phyloP scores from a whole-genome alignment of 2,888 invertebrate species.

The Pyralis farinalis region DNA sequence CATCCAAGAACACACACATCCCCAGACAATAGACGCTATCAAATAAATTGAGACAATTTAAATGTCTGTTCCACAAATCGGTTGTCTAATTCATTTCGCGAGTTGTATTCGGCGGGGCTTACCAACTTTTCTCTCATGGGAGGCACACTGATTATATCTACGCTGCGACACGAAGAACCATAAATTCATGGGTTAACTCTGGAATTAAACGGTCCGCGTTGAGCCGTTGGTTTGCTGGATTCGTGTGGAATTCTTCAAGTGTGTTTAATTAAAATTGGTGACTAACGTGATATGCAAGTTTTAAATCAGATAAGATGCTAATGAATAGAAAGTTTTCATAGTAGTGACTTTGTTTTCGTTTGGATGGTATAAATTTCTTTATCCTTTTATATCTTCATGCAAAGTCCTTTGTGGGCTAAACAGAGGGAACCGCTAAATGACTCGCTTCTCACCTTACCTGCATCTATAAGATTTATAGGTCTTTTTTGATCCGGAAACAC shows the following conservation, averaged over 20 bases:
- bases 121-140: slow-evolving; percentile 34
- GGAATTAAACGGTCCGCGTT: neutral
- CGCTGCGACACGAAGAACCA: neutral
- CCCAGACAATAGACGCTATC: slow-evolving; percentile 20
- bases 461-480: too few species aligned
- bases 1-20: neutral
- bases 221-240: neutral
- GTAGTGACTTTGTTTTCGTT: too few species aligned
- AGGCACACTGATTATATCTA: slow-evolving; percentile 21
- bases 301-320: too few species aligned
- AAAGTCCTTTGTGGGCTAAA: too few species aligned
- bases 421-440: too few species aligned
- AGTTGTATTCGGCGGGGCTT: slow-evolving; percentile 41
- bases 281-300: neutral
- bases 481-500: too few species aligned
- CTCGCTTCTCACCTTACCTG: too few species aligned
- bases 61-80: slow-evolving; percentile 56
- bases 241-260: neutral
- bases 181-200: slow-evolving; percentile 1
- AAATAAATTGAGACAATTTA: slow-evolving; percentile 67
- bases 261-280: neutral
- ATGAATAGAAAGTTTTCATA: too few species aligned
- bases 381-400: too few species aligned
- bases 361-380: too few species aligned
- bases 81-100: slow-evolving; percentile 57